Conservation (phyloP, 1,140 invertebrate species). For the Eupeodes corollae region DNA sequence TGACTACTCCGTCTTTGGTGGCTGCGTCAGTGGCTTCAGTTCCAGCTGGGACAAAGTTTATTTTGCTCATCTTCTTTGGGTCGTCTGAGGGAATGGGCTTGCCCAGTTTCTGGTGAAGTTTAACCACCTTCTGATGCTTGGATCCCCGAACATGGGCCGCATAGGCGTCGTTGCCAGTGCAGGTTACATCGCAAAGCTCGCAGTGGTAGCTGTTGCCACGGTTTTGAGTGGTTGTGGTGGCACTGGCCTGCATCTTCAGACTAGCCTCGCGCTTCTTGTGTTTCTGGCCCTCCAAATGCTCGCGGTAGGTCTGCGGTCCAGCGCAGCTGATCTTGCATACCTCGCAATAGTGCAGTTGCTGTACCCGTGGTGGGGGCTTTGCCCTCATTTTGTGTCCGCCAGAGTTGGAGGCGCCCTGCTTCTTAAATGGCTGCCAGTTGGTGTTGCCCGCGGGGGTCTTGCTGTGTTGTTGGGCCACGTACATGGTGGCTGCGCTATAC, state of each 20-base stretch:
- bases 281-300: conserved; percentile 95
- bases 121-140: conserved; percentile 96
- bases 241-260: conserved; percentile 55
- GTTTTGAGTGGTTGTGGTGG: conserved; percentile 41
- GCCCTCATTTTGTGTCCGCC: conserved; percentile 46
- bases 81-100: conserved; percentile 94
- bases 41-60: conserved; percentile 79
- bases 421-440: conserved; percentile 14
- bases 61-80: conserved; percentile 80
- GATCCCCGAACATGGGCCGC: conserved; percentile 93
- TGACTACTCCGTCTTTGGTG: conserved; percentile 23
- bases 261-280: conserved; percentile 97
- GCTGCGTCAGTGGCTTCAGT: conserved; percentile 20
- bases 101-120: conserved; percentile 90
- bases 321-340: conserved; percentile 97
- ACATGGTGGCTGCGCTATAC: conserved; percentile 86
- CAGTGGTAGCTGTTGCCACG: conserved; percentile 65
- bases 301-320: conserved; percentile 90
- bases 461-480: conserved; percentile 74
- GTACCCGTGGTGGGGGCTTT: conserved; percentile 76
- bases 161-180: conserved; percentile 95
- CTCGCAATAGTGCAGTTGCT: conserved; percentile 89
- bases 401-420: conserved; percentile 15
- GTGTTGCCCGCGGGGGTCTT: conserved; percentile 29
- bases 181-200: conserved; percentile 93